Evolutionary conservation across 1,140 invertebrate genomes (phyloP), one percentile per base, ranked within the genome.

Genomic region (Eueides isabella): DNA sequence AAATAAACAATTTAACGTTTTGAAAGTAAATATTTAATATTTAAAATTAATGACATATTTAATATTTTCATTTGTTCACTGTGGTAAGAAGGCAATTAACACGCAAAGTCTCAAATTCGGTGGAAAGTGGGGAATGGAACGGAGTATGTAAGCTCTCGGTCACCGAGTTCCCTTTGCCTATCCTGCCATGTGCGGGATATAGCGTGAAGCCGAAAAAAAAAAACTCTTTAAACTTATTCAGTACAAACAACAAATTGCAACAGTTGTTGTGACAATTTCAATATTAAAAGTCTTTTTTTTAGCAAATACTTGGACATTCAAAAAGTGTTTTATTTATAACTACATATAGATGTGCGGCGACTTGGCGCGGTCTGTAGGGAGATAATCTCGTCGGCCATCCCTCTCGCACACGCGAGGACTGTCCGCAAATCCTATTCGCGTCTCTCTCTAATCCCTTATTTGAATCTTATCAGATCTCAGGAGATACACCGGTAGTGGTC

Each of bases 381-480:
- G 92, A 92, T 94, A 93, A 94, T 94, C 93, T 90, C 83, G 66
- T 87, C 63, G 67, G 74, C 77, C 68, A 68, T 91, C 88, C 72
- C 85, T 68, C 77, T 94, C 85, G 35, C 81, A 85, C 92, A 48
- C 77, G 63, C 77, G 64, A 71, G 62, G 67, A 77, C 48, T 78
- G 74, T 76, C 82, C 82, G 86, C 90, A 91, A 90, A 92, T 92
- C 91, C 88, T 88, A 84, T 78, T 66, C 66, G 64, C 82, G 78
- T 93, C 93, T 83, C 87, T 61, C 85, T 93, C 91, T 93, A 94
- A 94, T 94, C 93, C 92, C 92, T 93, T 94, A 94, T 94, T 94
- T 94, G 93, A 94, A 94, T 94, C 93, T 94, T 93, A 93, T 93
- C 93, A 93, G 92, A 94, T 94, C 91, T 89, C 87, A 86, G 82